A percentile compares a stretch with the other conserved stretches of the same genome.
These are phyloP conservation scores for Rhagonycha fulva DNA, from an alignment of 2,888 invertebrate genomes.

Conservation along the genomic window DNA sequence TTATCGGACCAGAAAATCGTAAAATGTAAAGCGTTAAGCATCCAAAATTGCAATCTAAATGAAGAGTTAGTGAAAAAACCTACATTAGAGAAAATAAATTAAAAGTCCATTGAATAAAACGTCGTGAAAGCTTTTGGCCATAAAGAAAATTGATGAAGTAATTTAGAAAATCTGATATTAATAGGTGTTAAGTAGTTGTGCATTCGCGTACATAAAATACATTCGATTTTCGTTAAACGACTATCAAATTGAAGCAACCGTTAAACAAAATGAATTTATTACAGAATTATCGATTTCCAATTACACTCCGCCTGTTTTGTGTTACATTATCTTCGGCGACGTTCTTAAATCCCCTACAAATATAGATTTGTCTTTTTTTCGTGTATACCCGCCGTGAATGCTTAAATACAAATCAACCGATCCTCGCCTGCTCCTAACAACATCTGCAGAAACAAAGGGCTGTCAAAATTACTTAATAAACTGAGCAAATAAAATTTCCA, in stretches of 20 bases:
- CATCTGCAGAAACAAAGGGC: conserved; percentile 14
- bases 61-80: neutral
- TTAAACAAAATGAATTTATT: conserved; percentile 42
- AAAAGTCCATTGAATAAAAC: neutral
- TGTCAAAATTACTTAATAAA: conserved; percentile 27
- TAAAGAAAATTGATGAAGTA: conserved; percentile 15
- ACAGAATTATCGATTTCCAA: conserved; percentile 46
- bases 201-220: conserved; percentile 23
- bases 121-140: neutral
- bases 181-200: conserved; percentile 33
- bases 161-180: conserved; percentile 30
- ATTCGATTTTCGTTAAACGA: conserved; percentile 20
- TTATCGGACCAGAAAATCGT: neutral
- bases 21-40: neutral
- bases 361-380: conserved; percentile 8
- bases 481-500: conserved; percentile 22
- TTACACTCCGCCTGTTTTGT: conserved; percentile 45
- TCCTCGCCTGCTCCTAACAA: neutral
- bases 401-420: conserved; percentile 8
- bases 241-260: conserved; percentile 33
- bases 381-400: conserved; percentile 9
- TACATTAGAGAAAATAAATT: neutral
- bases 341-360: conserved; percentile 23
- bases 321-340: conserved; percentile 37
- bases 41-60: neutral